A percentile compares a stretch with the other conserved stretches of the same genome.
phyloP scores from a whole-genome alignment of 1,140 invertebrate species.

The Formica exsecta region DNA sequence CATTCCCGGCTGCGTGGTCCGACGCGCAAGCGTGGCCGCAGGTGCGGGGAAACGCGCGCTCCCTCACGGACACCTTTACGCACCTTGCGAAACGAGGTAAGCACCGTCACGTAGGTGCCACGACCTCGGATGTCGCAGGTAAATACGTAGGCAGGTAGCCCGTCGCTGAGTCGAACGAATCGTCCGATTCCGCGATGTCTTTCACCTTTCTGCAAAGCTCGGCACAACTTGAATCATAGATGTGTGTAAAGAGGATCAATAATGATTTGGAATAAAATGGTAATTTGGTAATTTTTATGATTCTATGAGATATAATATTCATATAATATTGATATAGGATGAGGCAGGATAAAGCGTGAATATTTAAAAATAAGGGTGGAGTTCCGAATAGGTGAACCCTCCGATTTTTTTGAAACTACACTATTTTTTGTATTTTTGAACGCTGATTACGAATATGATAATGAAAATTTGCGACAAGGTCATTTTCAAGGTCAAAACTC shows the following conservation, averaged over 20 bases:
- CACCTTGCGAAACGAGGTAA: constrained; percentile 38
- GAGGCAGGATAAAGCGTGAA: too few relatives aligned
- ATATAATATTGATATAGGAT: not conserved
- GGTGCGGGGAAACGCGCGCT: constrained; percentile 62
- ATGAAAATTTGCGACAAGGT: too few relatives aligned
- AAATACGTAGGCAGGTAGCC: not conserved
- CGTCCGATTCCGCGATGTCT: not conserved
- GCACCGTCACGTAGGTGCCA: constrained; percentile 49
- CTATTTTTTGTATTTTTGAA: too few relatives aligned
- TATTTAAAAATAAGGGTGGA: too few relatives aligned
- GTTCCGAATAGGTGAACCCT: too few relatives aligned
- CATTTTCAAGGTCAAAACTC: too few relatives aligned
- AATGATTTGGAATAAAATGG: not conserved
- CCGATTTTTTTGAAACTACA: too few relatives aligned
- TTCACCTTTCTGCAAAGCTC: constrained; percentile 1
- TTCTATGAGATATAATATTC: not conserved
- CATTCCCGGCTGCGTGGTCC: constrained; percentile 51
- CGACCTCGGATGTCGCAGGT: constrained; percentile 40
- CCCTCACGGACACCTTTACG: constrained; percentile 56
- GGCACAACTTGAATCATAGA: not conserved
- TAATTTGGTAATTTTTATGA: not conserved
- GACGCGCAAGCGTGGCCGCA: constrained; percentile 70
- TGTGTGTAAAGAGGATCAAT: not conserved
- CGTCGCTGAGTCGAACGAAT: not conserved
- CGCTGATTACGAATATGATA: too few relatives aligned